phyloP scores from a whole-genome alignment of 2,888 invertebrate genomes.

The Lamellibrachia satsuma region DNA sequence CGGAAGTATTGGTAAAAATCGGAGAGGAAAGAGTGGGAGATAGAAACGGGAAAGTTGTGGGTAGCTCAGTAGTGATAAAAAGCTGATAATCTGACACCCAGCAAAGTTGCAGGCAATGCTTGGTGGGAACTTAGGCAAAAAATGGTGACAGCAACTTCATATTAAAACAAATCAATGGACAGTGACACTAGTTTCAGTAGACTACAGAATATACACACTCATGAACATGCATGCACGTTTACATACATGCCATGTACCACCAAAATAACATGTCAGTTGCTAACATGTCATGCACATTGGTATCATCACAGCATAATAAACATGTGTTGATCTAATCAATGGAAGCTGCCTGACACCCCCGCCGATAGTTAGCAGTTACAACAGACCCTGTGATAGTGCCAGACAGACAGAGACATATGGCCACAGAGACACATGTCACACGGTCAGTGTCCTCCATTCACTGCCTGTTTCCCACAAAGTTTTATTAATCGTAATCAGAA shows the following conservation, averaged over 20 bases:
- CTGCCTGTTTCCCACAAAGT: background rate
- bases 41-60: background rate
- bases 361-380: background rate
- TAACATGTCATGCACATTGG: background rate
- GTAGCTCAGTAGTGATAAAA: background rate
- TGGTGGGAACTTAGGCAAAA: background rate
- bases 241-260: background rate
- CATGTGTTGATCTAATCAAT: background rate
- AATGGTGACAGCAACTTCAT: background rate
- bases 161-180: background rate
- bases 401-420: background rate
- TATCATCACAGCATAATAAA: slow-evolving; percentile 2
- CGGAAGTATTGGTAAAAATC: background rate
- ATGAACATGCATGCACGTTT: background rate
- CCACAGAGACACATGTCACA: background rate
- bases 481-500: background rate
- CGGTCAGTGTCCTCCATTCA: background rate
- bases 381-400: background rate
- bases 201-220: background rate
- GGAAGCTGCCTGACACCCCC: background rate
- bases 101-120: background rate
- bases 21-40: background rate
- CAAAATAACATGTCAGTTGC: background rate
- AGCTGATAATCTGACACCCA: background rate
- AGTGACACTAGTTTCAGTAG: background rate